These are phyloP conservation scores for Origma solitaria DNA, from an alignment of 2,113 vertebrate species.

Conservation along the genomic window DNA sequence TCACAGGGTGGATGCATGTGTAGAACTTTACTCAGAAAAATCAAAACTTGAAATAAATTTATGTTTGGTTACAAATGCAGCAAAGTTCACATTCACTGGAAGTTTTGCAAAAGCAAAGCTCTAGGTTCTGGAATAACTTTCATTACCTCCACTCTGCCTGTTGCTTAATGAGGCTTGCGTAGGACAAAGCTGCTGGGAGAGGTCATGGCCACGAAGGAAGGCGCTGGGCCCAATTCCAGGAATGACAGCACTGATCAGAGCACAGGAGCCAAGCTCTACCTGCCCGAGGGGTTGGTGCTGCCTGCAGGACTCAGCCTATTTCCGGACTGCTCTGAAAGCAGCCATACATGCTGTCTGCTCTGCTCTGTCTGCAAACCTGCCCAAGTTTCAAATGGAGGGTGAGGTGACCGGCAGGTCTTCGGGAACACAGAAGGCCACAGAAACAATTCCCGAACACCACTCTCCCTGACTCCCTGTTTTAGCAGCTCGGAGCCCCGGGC, in stretches of 20 bases:
- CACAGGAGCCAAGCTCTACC: neutral
- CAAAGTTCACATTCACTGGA: neutral
- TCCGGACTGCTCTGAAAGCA: neutral
- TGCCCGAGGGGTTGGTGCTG: rapidly evolving
- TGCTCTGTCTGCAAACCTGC: neutral
- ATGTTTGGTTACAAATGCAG: neutral
- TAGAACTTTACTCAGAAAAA: neutral
- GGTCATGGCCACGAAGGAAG: neutral
- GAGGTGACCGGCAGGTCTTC: neutral
- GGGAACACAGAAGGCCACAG: neutral
- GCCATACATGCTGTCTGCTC: neutral
- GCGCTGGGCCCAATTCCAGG: neutral
- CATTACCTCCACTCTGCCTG: neutral
- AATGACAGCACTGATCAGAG: neutral
- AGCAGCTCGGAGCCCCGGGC: neutral
- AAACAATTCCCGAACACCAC: neutral
- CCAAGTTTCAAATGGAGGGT: neutral
- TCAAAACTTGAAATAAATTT: neutral
- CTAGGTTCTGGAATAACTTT: neutral
- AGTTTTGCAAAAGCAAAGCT: neutral
- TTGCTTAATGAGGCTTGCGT: rapidly evolving
- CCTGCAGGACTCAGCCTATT: neutral
- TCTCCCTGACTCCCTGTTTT: rapidly evolving
- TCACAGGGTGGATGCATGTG: rapidly evolving
- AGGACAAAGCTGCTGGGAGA: neutral